A percentile compares a stretch with the other conserved stretches of the same genome.
Evolutionary conservation across 2,113 vertebrate genomes (phyloP).

Genomic region (Brachionichthys hirsutus): DNA sequence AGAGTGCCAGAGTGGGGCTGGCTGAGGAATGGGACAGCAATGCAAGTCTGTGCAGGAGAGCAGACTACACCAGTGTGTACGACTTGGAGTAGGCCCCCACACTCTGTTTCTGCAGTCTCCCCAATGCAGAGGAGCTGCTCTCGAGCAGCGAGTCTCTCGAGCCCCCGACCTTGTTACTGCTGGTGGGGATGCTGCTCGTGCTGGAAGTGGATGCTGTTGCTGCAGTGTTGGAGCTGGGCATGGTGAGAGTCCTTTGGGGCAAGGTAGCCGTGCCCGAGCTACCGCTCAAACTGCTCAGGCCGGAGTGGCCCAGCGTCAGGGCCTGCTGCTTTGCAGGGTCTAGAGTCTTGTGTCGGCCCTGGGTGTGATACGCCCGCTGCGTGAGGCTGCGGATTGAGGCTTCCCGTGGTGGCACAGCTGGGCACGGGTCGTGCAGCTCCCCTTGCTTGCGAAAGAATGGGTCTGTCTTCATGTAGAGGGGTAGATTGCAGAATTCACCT

Average conservation of each 20-base stretch:
- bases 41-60: constrained; percentile 49
- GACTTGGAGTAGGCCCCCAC: constrained; percentile 95
- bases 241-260: constrained; percentile 95
- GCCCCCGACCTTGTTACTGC: constrained; percentile 87
- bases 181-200: constrained; percentile 72
- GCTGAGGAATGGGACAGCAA: constrained; percentile 48
- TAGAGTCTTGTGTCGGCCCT: constrained; percentile 92
- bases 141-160: constrained; percentile 97
- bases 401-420: constrained; percentile 91
- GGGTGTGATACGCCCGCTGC: constrained; percentile 89
- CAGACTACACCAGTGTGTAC: constrained; percentile 93
- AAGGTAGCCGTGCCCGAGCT: constrained; percentile 86
- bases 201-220: constrained; percentile 76
- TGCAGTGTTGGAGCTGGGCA: constrained; percentile 82
- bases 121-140: constrained; percentile 91
- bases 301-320: constrained; percentile 85
- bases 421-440: constrained; percentile 90
- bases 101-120: constrained; percentile 93
- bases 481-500: constrained; percentile 99
- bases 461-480: constrained; percentile 96
- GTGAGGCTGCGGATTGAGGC: constrained; percentile 92
- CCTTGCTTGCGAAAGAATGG: constrained; percentile 94
- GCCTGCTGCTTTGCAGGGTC: constrained; percentile 88
- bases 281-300: constrained; percentile 73
- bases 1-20: constrained; percentile 44